These are phyloP conservation scores for Biston betularia DNA, from an alignment of 2,888 invertebrate species.

Conservation along the genomic window DNA sequence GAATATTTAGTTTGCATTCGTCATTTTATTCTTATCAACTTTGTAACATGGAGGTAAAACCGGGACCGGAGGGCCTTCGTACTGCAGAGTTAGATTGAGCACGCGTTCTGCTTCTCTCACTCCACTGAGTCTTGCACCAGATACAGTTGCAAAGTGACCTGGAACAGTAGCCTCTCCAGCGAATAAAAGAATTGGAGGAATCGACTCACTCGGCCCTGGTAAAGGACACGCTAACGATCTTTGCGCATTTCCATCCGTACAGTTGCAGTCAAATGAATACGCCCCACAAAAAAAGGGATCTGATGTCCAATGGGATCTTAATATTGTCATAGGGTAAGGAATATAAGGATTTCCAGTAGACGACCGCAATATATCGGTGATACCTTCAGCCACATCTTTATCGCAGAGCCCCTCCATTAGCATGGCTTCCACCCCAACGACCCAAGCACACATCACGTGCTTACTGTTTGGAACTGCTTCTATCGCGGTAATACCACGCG, in stretches of 20 bases:
- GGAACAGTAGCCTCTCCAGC: slow-evolving; percentile 94
- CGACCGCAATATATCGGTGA: slow-evolving; percentile 87
- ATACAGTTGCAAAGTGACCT: slow-evolving; percentile 90
- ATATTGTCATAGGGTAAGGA: slow-evolving; percentile 88
- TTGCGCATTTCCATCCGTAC: slow-evolving; percentile 65
- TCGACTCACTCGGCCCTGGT: slow-evolving; percentile 85
- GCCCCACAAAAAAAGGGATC: slow-evolving; percentile 91
- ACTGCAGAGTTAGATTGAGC: slow-evolving; percentile 86
- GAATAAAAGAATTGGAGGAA: slow-evolving; percentile 90
- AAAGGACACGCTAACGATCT: slow-evolving; percentile 88
- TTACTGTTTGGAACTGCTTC: slow-evolving; percentile 89
- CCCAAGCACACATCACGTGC: slow-evolving; percentile 89
- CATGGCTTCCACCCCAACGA: slow-evolving; percentile 89
- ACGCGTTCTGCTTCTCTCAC: slow-evolving; percentile 92
- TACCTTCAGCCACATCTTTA: slow-evolving; percentile 87
- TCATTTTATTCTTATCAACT: slow-evolving; percentile 14
- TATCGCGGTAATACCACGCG: slow-evolving; percentile 89
- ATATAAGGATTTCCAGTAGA: slow-evolving; percentile 87
- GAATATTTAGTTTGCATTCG: slow-evolving; percentile 28
- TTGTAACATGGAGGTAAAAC: background rate
- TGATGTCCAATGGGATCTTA: slow-evolving; percentile 91
- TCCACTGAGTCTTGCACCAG: slow-evolving; percentile 92
- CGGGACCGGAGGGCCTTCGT: slow-evolving; percentile 76
- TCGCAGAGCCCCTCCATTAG: slow-evolving; percentile 89
- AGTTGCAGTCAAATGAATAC: slow-evolving; percentile 86